These are phyloP conservation scores for Tipula vernalis DNA, from an alignment of 2,888 invertebrate species.

Conservation along the genomic window DNA sequence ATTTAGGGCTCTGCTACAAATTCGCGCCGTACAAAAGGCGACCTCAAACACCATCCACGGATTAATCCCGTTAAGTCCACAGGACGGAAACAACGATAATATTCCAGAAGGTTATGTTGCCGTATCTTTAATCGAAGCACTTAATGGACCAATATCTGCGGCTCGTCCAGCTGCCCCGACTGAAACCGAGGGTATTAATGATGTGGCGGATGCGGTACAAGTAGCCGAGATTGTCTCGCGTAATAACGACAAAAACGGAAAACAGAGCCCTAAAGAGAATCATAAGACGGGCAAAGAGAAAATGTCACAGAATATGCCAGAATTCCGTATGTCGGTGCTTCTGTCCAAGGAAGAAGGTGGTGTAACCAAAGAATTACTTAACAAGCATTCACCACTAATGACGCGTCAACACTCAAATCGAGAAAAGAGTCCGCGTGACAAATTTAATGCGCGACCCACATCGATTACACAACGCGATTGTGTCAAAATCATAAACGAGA, in stretches of 20 bases:
- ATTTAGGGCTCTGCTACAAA: conserved; percentile 90
- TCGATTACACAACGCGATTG: conserved; percentile 36
- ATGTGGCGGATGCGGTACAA: conserved; percentile 45
- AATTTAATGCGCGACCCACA: conserved; percentile 31
- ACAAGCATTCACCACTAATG: conserved; percentile 31
- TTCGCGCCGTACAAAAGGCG: conserved; percentile 79
- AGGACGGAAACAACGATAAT: conserved; percentile 47
- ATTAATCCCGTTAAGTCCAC: conserved; percentile 33
- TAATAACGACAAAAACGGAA: conserved; percentile 24
- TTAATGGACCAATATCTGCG: conserved; percentile 69
- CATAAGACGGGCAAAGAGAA: conserved; percentile 20
- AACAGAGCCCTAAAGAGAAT: conserved; percentile 25
- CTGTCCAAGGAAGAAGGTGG: conserved; percentile 50
- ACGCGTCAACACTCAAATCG: conserved; percentile 16
- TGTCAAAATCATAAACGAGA: conserved; percentile 49
- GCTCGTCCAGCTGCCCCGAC: conserved; percentile 33
- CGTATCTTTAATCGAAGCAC: conserved; percentile 86
- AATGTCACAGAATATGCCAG: conserved; percentile 24
- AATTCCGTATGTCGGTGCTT: conserved; percentile 60
- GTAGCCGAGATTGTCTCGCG: conserved; percentile 28
- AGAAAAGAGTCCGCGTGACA: conserved; percentile 19
- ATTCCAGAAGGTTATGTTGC: conserved; percentile 90
- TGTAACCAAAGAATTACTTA: conserved; percentile 28
- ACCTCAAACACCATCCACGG: conserved; percentile 28
- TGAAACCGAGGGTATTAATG: conserved; percentile 35